Evolutionary conservation across 1,140 invertebrate genomes (phyloP), one percentile per base, ranked within the genome.

Genomic region (Drosophila ficusphila): DNA sequence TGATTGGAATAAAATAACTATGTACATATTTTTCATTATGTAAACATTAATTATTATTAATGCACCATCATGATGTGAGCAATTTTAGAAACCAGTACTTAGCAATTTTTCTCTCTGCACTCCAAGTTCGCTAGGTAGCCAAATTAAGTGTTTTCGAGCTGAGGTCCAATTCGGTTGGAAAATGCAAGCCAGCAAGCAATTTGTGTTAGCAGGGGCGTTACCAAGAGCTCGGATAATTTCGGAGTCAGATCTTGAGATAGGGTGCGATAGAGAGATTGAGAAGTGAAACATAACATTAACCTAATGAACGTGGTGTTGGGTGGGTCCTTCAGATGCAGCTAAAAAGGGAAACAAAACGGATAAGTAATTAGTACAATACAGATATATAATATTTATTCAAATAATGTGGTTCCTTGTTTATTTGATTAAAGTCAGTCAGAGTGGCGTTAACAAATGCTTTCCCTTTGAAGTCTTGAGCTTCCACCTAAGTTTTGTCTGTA

Each of bases 101-200:
- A n/a, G n/a, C n/a, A n/a, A n/a, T 41, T 41, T 41, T n/a, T 48
- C 18, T 12, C 5, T 25, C 19, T 54, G 29, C 19, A 56, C 2
- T 6, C 8, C 38, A 47, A 48, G 41, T 41, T 51, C 34, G 57
- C 36, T 65, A 21, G 58, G 14, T 25, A 36, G 42, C 34, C 27
- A 65, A 65, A 67, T 27, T 33, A 49, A 67, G 61, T 67, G 60
- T 39, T 67, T 62, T 5, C 27, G 21, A 29, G 61, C 33, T 41
- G 34, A 11, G 54, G 58, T 60, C 54, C 54, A 61, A 61, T 61
- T 61, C 27, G 25, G 60, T n/a, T 18, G 44, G 34, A 65, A 67
- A 67, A 67, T 64, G 60, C 54, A 61, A 27, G 60, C 64, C 51
- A 42, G 61, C 44, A 34, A 52, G 46, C 64, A 68, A 68, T 68